These are phyloP conservation scores for Poecile montanus DNA, from an alignment of 2,797 vertebrate genomes.

Conservation along the genomic window DNA sequence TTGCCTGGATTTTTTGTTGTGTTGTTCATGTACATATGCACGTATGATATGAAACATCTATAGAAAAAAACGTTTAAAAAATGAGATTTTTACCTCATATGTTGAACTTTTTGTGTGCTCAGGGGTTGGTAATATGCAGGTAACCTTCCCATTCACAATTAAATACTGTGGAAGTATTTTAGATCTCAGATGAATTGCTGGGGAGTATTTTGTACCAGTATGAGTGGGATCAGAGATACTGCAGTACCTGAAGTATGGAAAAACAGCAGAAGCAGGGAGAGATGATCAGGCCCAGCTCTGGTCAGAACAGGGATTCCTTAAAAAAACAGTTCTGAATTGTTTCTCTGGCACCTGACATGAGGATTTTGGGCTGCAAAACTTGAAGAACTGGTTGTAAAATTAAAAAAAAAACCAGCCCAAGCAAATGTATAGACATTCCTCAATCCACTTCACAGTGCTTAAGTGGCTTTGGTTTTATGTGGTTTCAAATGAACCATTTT, in stretches of 20 bases:
- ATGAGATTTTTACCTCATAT: neutral
- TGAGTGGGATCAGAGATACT: neutral
- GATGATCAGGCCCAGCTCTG: neutral
- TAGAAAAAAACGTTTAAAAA: neutral
- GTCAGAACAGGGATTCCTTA: neutral
- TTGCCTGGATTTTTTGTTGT: neutral
- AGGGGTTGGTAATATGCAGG: neutral
- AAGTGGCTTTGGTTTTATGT: neutral
- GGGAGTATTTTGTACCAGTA: neutral
- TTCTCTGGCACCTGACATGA: neutral
- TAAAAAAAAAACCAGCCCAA: neutral
- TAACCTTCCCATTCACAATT: neutral
- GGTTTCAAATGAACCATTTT: neutral
- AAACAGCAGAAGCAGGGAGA: neutral
- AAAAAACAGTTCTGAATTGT: neutral
- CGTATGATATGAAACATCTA: accelerated
- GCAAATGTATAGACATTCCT: neutral
- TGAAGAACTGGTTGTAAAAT: neutral
- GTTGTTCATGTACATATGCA: neutral
- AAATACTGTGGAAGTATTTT: neutral
- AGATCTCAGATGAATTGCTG: neutral
- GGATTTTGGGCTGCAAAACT: neutral
- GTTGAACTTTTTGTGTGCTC: neutral
- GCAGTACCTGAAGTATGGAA: neutral
- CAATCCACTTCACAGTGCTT: neutral